A percentile compares a stretch with the other conserved stretches of the same genome.
Evolutionary conservation across 2,113 vertebrate species (phyloP).

Genomic region (Melospiza georgiana): DNA sequence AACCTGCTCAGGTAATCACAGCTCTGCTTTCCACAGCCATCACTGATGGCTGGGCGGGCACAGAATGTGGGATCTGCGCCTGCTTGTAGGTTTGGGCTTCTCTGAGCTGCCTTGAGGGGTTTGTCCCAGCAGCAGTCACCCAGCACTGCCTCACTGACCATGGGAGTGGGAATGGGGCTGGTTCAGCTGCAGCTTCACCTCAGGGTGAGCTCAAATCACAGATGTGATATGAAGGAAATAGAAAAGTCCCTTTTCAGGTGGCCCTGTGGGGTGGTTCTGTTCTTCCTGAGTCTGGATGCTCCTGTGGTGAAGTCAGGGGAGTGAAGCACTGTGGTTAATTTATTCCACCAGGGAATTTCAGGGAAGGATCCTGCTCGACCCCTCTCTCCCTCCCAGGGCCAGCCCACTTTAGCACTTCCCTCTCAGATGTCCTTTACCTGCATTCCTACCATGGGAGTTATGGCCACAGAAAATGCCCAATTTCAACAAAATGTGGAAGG

Average conservation of each 20-base stretch:
- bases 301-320: background rate
- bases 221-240: rapidly evolving
- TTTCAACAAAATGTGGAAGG: background rate
- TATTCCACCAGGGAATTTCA: background rate
- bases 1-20: rapidly evolving
- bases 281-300: background rate
- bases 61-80: background rate
- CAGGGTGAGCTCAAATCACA: background rate
- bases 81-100: background rate
- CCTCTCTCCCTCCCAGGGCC: background rate
- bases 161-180: rapidly evolving
- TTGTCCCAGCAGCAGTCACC: background rate
- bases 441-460: background rate
- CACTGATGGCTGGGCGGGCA: rapidly evolving
- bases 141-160: background rate
- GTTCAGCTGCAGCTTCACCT: background rate
- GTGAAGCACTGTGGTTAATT: rapidly evolving
- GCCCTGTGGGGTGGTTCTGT: background rate
- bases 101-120: background rate
- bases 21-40: background rate
- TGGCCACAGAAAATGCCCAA: background rate
- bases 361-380: background rate
- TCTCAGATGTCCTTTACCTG: background rate
- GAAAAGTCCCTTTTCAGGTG: background rate
- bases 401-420: background rate